These are phyloP conservation scores for Chamaetylas fuelleborni DNA, from an alignment of 2,113 vertebrate genomes.

Conservation along the genomic window DNA sequence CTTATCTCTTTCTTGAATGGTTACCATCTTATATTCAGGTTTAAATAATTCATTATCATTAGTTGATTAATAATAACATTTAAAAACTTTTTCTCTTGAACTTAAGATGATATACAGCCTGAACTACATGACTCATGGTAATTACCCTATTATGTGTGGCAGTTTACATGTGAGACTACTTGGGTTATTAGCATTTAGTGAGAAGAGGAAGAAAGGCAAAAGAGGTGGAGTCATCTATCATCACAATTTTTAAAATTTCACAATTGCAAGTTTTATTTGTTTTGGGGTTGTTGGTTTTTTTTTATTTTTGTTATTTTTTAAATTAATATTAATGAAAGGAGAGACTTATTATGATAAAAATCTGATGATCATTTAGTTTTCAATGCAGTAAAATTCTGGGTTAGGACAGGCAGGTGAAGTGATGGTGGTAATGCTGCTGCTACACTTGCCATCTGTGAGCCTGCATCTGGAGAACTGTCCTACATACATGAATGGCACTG, in stretches of 20 bases:
- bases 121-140: neutral
- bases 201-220: neutral
- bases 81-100: neutral
- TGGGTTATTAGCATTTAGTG: neutral
- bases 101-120: neutral
- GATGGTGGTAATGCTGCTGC: rapidly evolving
- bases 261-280: neutral
- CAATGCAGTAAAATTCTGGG: neutral
- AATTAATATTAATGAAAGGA: neutral
- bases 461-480: neutral
- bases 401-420: neutral
- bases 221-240: neutral
- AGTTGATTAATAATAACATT: neutral
- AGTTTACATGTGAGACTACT: neutral
- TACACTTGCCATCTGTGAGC: neutral
- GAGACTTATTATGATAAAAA: neutral
- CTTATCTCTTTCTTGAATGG: neutral
- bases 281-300: too few species aligned
- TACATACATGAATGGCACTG: rapidly evolving
- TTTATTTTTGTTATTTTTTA: too few species aligned
- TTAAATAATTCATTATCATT: neutral
- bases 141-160: neutral
- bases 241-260: neutral
- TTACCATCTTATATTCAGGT: neutral
- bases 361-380: neutral